A percentile compares a stretch with the other conserved stretches of the same genome.
Conservation (phyloP, 2,888 invertebrate genomes). For the Ceriagrion tenellum region DNA sequence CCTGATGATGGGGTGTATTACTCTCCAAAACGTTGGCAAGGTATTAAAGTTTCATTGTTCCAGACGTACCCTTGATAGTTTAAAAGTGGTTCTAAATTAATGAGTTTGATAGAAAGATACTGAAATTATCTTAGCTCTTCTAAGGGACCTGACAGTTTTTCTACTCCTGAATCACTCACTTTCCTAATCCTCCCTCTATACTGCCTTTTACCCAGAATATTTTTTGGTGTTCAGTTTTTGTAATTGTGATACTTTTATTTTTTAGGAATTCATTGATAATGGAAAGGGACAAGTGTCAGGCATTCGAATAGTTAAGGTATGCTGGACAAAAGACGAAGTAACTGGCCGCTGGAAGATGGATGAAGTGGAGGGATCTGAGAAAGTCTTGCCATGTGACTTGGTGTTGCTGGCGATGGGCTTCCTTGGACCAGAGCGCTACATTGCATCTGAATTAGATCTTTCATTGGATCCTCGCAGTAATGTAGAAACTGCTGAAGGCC, state of each 20-base stretch:
- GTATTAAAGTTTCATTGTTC: too few relatives aligned
- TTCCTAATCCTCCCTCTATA: too few relatives aligned
- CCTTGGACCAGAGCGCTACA: conserved; percentile 94
- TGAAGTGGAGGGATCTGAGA: conserved; percentile 89
- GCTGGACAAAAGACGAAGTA: conserved; percentile 94
- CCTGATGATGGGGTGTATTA: too few relatives aligned
- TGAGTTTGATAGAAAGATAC: too few relatives aligned
- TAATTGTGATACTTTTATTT: neutral
- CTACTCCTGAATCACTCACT: too few relatives aligned
- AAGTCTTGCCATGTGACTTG: conserved; percentile 90
- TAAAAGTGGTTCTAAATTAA: too few relatives aligned
- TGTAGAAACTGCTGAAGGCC: conserved; percentile 88
- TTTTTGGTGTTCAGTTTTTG: neutral
- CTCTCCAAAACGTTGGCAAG: too few relatives aligned
- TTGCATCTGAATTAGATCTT: conserved; percentile 88
- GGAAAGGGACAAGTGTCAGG: conserved; percentile 94
- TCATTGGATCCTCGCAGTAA: conserved; percentile 96
- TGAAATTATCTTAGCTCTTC: too few relatives aligned
- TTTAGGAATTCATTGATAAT: conserved; percentile 92
- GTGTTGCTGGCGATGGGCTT: conserved; percentile 99
- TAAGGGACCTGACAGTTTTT: too few relatives aligned
- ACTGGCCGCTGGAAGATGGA: conserved; percentile 95
- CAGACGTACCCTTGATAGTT: too few relatives aligned
- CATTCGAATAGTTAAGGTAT: conserved; percentile 93
- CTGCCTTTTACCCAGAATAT: too few relatives aligned